Conservation (phyloP, 2,888 invertebrate genomes). For the Shargacucullia verbasci region DNA sequence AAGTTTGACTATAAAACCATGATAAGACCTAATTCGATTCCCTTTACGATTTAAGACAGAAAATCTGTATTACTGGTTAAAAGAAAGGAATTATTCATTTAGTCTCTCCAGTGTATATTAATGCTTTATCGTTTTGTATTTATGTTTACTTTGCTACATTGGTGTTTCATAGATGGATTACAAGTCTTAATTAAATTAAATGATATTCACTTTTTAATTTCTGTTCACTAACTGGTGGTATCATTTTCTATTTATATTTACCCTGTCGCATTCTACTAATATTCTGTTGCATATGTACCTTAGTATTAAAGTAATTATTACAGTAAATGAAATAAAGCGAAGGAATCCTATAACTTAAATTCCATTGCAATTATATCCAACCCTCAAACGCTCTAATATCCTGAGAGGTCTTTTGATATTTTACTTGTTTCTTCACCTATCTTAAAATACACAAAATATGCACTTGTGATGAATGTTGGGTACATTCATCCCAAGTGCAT, state of each 20-base stretch:
- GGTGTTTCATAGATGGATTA: no score
- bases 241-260: no score
- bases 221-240: no score
- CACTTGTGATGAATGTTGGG: no score
- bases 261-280: no score
- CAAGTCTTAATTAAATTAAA: no score
- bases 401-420: slow-evolving; percentile 2
- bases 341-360: no score
- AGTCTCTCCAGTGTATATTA: not conserved
- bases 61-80: slow-evolving; percentile 47
- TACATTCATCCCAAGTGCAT: slow-evolving; percentile 7
- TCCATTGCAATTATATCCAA: no score
- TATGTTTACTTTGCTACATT: not conserved
- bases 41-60: slow-evolving; percentile 50
- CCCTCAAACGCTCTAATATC: not conserved
- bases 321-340: no score
- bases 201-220: no score
- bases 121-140: slow-evolving; percentile 9
- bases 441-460: slow-evolving; percentile 1
- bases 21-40: slow-evolving; percentile 52
- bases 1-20: slow-evolving; percentile 58
- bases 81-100: slow-evolving; percentile 25
- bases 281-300: no score
- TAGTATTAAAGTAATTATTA: no score
- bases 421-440: slow-evolving; percentile 2